Percentiles rank a stretch among this genome's conserved stretches.
phyloP scores from a whole-genome alignment of 2,888 invertebrate genomes.

The Meliscaeva auricollis region DNA sequence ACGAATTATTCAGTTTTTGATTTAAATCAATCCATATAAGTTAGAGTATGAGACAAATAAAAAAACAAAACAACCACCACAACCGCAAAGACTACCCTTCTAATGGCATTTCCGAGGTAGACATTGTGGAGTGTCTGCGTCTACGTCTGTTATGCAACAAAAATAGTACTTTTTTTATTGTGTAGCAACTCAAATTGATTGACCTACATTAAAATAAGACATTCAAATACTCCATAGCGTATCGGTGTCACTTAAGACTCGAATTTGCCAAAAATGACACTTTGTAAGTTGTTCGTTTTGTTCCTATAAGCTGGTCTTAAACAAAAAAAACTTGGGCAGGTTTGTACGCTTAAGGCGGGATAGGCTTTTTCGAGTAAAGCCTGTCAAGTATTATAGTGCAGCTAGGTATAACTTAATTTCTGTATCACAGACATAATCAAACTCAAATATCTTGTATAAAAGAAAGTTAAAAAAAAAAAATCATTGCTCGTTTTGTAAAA shows the following conservation, averaged over 20 bases:
- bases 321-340: neutral
- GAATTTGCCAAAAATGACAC: slow-evolving; percentile 59
- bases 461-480: slow-evolving; percentile 46
- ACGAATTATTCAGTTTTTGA: slow-evolving; percentile 53
- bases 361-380: slow-evolving; percentile 23
- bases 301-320: slow-evolving; percentile 29
- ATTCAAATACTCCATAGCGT: slow-evolving; percentile 13
- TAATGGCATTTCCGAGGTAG: slow-evolving; percentile 46
- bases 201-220: slow-evolving; percentile 53
- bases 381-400: slow-evolving; percentile 24
- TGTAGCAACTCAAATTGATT: slow-evolving; percentile 60
- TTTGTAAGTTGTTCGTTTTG: slow-evolving; percentile 20
- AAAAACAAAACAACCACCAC: neutral
- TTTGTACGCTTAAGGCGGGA: slow-evolving; percentile 14
- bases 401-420: slow-evolving; percentile 31
- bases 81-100: slow-evolving; percentile 13
- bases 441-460: slow-evolving; percentile 38
- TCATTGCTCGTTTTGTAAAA: slow-evolving; percentile 23
- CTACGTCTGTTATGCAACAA: slow-evolving; percentile 43
- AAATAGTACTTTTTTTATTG: slow-evolving; percentile 38
- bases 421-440: slow-evolving; percentile 25
- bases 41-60: neutral
- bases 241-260: slow-evolving; percentile 23
- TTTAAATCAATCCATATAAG: slow-evolving; percentile 13
- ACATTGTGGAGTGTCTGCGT: slow-evolving; percentile 45